Evolutionary conservation across 2,113 vertebrate genomes (phyloP), one percentile per base, ranked within the genome.

Genomic region (Oostethus manadensis): DNA sequence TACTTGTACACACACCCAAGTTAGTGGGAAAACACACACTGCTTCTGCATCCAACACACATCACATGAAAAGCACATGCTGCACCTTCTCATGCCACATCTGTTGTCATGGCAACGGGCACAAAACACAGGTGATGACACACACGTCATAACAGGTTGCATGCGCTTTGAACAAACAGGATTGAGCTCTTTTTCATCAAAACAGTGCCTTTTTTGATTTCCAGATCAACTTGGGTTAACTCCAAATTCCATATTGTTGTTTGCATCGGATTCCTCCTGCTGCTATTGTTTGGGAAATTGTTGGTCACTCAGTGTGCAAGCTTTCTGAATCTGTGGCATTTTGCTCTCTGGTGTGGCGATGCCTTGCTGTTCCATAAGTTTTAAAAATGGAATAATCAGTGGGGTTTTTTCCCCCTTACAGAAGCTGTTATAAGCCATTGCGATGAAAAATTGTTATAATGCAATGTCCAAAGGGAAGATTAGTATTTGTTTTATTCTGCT

Each of bases 1-100:
- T 88, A 17, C 92, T 91, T 92, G 49, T 92, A 94, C 84, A 91
- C 85, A 91, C 85, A 71, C 66, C 8, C 26, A 15, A 17, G 15
- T 22, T 11, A 21, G 11, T 2, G n/a, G 21, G n/a, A 20, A 7
- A 42, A 20, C 62, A 62, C 70, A 59, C 7, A 14, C 18, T 20
- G 18, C 48, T 22, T 50, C 49, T 42, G 38, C 11, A 42, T 42
- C 38, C 13, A 10, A 14, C 38, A 11, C 38, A 42, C 61, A 51
- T n/a, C 49, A 35, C 48, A 45, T 73, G 54, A 60, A 10, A 76
- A 79, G 72, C 76, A 79, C 53, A 65, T 55, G 56, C 45, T 70
- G 70, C 76, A 79, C 71, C 73, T 46, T 58, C 45, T 56, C 42
- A 38, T 14, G 11, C 16, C 8, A 5, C 4, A 22, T 58, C 38